phyloP scores from a whole-genome alignment of 2,113 vertebrate species.

The Nothocercus nigrocapillus region DNA sequence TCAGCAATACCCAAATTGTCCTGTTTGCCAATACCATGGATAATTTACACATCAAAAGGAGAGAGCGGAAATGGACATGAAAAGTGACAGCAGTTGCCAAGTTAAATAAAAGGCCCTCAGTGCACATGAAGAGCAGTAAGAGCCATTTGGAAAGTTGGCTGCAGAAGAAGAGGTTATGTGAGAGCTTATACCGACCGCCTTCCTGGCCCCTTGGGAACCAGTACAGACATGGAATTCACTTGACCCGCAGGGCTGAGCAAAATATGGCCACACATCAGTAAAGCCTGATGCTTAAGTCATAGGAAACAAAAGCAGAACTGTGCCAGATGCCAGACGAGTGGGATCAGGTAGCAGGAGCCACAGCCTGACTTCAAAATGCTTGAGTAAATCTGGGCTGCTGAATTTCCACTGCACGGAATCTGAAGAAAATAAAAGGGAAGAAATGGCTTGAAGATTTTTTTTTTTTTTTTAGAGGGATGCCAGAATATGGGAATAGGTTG shows the following conservation, averaged over 20 bases:
- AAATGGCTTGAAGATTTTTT: not conserved
- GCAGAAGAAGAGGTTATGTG: conserved; percentile 67
- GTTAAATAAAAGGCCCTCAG: conserved; percentile 77
- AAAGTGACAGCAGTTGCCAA: conserved; percentile 71
- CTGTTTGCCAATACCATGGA: conserved; percentile 67
- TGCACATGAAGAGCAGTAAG: conserved; percentile 71
- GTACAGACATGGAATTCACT: conserved; percentile 67
- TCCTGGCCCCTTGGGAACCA: conserved; percentile 61
- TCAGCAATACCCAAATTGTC: conserved; percentile 70
- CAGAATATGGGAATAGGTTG: not conserved
- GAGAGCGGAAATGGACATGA: conserved; percentile 69
- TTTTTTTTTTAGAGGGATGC: not conserved
- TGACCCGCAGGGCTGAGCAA: conserved; percentile 61
- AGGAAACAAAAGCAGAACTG: conserved; percentile 71
- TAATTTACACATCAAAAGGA: conserved; percentile 76
- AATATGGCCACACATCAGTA: conserved; percentile 69
- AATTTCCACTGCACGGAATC: conserved; percentile 30
- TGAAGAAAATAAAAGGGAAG: conserved; percentile 31
- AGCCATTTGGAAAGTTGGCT: conserved; percentile 70
- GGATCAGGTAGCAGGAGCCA: conserved; percentile 69
- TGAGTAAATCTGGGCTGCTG: conserved; percentile 50
- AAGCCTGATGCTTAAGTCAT: conserved; percentile 65
- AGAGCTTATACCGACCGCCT: conserved; percentile 59
- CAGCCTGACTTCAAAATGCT: conserved; percentile 54
- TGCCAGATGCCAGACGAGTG: conserved; percentile 67